Conservation (phyloP, 2,797 vertebrate genomes). For the Amblyraja radiata region DNA sequence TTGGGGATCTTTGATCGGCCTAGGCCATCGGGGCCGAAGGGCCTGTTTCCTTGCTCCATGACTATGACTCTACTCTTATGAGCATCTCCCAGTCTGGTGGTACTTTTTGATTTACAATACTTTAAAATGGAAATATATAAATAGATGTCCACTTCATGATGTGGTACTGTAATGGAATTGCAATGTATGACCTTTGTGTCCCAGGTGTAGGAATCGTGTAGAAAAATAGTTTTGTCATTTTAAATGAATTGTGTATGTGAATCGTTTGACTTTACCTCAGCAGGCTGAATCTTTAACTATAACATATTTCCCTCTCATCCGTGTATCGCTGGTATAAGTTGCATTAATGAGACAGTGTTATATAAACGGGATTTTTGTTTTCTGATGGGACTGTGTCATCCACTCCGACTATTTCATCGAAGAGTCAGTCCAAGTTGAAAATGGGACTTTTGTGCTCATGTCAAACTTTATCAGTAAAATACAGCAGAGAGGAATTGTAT, state of each 20-base stretch:
- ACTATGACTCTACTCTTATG: background rate
- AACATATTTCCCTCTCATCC: background rate
- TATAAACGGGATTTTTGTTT: background rate
- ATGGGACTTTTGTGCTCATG: background rate
- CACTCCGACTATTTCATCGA: background rate
- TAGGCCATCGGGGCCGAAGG: too few relatives aligned
- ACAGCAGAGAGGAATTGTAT: background rate
- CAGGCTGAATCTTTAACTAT: background rate
- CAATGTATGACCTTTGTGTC: background rate
- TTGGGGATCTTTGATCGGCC: too few relatives aligned
- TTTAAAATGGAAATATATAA: background rate
- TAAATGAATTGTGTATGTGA: background rate
- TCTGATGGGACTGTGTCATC: background rate
- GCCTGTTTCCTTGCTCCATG: too few relatives aligned
- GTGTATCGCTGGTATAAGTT: background rate
- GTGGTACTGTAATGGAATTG: background rate
- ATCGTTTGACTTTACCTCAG: background rate
- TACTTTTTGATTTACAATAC: background rate
- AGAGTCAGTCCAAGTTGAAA: background rate
- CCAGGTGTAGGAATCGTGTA: background rate
- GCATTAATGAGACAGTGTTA: background rate
- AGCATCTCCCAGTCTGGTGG: background rate
- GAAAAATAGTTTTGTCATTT: background rate
- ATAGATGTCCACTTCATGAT: background rate
- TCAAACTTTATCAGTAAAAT: background rate